Conservation (phyloP, 1,140 invertebrate species). For the Microplitis mediator region DNA sequence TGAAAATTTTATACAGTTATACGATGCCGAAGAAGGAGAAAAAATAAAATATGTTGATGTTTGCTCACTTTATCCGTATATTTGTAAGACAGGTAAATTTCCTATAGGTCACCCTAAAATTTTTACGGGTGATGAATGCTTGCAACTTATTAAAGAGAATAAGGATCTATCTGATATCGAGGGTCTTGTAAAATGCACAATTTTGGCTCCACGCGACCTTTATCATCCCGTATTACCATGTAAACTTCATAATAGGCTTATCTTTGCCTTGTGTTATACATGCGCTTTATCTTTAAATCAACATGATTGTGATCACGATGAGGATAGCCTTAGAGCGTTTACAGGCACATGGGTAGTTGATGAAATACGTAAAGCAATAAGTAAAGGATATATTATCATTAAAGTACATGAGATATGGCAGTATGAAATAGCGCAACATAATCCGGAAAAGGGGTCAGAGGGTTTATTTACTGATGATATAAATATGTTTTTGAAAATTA, state of each 20-base stretch:
- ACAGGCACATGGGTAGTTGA: conserved; percentile 51
- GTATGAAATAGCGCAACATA: conserved; percentile 31
- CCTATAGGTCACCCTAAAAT: conserved; percentile 21
- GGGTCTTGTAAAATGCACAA: conserved; percentile 35
- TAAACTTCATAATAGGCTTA: conserved; percentile 18
- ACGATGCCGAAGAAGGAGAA: conserved; percentile 39
- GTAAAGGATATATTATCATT: conserved; percentile 48
- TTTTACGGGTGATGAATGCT: conserved; percentile 38
- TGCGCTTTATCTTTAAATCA: conserved; percentile 25
- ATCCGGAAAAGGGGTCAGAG: conserved; percentile 7
- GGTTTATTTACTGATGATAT: conserved; percentile 44
- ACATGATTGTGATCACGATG: conserved; percentile 38
- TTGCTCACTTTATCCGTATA: conserved; percentile 37
- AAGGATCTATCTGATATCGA: conserved; percentile 18
- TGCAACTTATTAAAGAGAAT: not conserved
- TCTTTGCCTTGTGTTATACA: conserved; percentile 35
- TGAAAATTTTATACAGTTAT: conserved; percentile 41
- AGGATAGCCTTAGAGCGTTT: conserved; percentile 34
- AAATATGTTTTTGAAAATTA: conserved; percentile 46
- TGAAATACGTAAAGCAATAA: conserved; percentile 50
- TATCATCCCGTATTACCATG: conserved; percentile 35
- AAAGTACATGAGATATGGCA: conserved; percentile 29
- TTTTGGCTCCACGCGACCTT: conserved; percentile 34
- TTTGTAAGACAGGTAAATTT: conserved; percentile 38
- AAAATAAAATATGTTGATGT: conserved; percentile 50